Percentiles rank a stretch among this genome's conserved stretches.
Evolutionary conservation across 2,113 vertebrate genomes (phyloP).

Genomic region (Cyprinodon brontotheroides): DNA sequence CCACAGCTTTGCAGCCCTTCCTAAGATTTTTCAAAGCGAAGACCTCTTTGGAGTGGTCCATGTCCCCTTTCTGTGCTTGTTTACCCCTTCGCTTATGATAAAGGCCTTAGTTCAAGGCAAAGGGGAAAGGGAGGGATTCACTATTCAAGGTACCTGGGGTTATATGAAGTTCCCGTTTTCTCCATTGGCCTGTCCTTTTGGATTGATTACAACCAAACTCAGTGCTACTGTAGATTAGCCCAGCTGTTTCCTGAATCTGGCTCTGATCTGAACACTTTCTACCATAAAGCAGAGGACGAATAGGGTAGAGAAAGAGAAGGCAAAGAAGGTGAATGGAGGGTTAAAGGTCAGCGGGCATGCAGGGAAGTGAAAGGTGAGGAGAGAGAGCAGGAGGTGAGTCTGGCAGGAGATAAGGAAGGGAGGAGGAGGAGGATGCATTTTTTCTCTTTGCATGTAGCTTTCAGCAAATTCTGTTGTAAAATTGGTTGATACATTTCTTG

Average conservation of each 20-base stretch:
- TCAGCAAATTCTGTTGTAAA: slow-evolving; percentile 30
- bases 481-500: slow-evolving; percentile 40
- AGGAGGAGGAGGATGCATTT: slow-evolving; percentile 55
- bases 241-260: slow-evolving; percentile 77
- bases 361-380: slow-evolving; percentile 57
- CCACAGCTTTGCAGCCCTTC: slow-evolving; percentile 38
- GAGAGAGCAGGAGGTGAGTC: slow-evolving; percentile 44
- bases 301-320: slow-evolving; percentile 29
- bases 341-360: slow-evolving; percentile 39
- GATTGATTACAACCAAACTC: slow-evolving; percentile 69
- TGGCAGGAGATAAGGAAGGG: slow-evolving; percentile 59
- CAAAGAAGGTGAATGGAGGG: slow-evolving; percentile 39
- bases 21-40: slow-evolving; percentile 54
- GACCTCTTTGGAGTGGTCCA: slow-evolving; percentile 53
- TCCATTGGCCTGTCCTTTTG: slow-evolving; percentile 42
- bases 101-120: slow-evolving; percentile 49
- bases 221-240: slow-evolving; percentile 72
- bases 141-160: slow-evolving; percentile 66
- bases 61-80: slow-evolving; percentile 57
- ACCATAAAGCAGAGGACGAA: slow-evolving; percentile 1
- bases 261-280: slow-evolving; percentile 67
- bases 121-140: slow-evolving; percentile 61
- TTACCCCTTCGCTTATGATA: slow-evolving; percentile 63
- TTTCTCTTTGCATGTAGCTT: slow-evolving; percentile 21
- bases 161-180: slow-evolving; percentile 74